phyloP scores from a whole-genome alignment of 2,888 invertebrate genomes.

The Coelinius sp. region DNA sequence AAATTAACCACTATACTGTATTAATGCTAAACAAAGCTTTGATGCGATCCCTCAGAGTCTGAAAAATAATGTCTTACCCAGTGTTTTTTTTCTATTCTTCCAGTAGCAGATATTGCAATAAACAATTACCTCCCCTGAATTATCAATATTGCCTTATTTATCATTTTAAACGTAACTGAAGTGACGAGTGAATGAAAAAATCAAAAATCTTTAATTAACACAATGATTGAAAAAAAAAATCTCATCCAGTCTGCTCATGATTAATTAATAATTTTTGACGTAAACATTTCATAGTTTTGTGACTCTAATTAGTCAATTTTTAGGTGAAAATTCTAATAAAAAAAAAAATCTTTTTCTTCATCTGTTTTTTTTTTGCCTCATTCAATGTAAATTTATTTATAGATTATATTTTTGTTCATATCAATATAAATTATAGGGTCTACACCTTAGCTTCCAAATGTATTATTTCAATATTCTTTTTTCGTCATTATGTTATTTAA shows the following conservation, averaged over 20 bases:
- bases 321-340: neutral
- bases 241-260: too few relatives aligned
- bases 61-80: conserved; percentile 9
- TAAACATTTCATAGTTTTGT: too few relatives aligned
- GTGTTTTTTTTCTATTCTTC: neutral
- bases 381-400: neutral
- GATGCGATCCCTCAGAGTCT: conserved; percentile 50
- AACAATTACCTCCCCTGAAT: neutral
- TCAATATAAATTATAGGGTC: neutral
- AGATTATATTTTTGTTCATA: neutral
- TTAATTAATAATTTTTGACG: too few relatives aligned
- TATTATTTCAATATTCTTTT: neutral
- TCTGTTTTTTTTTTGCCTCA: neutral
- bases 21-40: conserved; percentile 48
- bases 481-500: neutral
- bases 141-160: neutral
- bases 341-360: neutral
- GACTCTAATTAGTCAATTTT: too few relatives aligned
- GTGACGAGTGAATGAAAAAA: neutral
- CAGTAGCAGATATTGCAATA: neutral
- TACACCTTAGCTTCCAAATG: neutral
- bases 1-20: conserved; percentile 59
- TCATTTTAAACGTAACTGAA: neutral
- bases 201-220: neutral
- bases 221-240: too few relatives aligned